phyloP scores from a whole-genome alignment of 2,888 invertebrate genomes.

The Andricus quercusramuli region DNA sequence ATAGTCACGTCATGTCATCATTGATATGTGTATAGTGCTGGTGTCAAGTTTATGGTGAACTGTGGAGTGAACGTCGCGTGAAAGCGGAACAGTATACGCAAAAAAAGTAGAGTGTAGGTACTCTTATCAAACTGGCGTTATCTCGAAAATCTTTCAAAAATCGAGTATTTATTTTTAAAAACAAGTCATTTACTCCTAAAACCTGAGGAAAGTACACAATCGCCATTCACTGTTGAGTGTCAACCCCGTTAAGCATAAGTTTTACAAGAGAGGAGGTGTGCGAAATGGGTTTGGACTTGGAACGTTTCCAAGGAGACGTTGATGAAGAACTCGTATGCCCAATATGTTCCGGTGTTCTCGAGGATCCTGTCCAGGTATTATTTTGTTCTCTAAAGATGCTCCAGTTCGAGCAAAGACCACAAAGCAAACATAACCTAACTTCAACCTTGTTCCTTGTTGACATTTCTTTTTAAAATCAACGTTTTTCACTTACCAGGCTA shows the following conservation, averaged over 20 bases:
- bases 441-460: conserved; percentile 16
- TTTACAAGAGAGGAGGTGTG: conserved; percentile 3
- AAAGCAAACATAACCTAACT: conserved; percentile 17
- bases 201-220: neutral
- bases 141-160: neutral
- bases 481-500: neutral
- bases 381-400: conserved; percentile 33
- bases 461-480: neutral
- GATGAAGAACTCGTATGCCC: conserved; percentile 98
- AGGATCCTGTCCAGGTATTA: conserved; percentile 95
- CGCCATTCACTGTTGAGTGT: neutral
- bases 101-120: neutral
- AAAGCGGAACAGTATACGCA: neutral
- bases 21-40: neutral
- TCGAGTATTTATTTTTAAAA: neutral
- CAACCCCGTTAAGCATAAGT: neutral
- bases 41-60: conserved; percentile 11
- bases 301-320: conserved; percentile 96
- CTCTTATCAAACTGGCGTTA: neutral
- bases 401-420: neutral
- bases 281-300: conserved; percentile 95
- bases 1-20: neutral
- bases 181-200: neutral
- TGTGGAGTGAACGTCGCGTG: neutral
- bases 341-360: conserved; percentile 96